Evolutionary conservation across 2,888 invertebrate species (phyloP), one percentile per base, ranked within the genome.

Genomic region (Piscicola geometra): DNA sequence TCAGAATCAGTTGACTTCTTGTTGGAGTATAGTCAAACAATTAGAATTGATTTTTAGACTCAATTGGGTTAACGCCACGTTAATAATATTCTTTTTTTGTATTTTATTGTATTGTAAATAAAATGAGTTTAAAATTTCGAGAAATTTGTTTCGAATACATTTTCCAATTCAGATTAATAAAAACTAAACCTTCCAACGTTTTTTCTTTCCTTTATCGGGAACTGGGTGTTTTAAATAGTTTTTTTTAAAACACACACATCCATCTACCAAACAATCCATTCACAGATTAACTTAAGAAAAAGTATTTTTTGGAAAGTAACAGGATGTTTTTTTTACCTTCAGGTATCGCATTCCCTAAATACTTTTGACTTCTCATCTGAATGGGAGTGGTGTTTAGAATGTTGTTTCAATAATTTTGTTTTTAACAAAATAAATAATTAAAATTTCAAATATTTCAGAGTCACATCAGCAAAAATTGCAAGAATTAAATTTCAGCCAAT

Each of bases 331-430:
- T 5, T 15, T 21, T 21, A 56, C 60, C 60, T 56, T 56, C 60
- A 15, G n/a, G 15, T 21, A 56, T 56, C n/a, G 60, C n/a, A 56
- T 56, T 56, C 60, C 5, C 60, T 21, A 56, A 56, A 56, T 56
- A 56, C 60, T 56, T 56, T 21, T 56, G 60, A 56, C n/a, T 56
- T 25, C 60, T 56, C 60, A 56, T 56, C 60, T 56, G 25, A 25
- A 56, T 9, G 41, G 9, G 41, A 41, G 15, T 9, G 41, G 5
- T 15, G 15, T 41, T 41, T 41, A 5, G 41, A 41, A 41, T 41
- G 5, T 41, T 41, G 15, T 41, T 41, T 41, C 9, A 56, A 15
- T n/a, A 56, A 56, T 15, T 21, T 15, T 9, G 50, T 47, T 47
- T 9, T 47, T 15, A 15, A 47, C 9, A 47, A 47, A 47, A 15